Percentiles rank a stretch among this genome's conserved stretches.
Evolutionary conservation across 2,888 invertebrate species (phyloP).

Genomic region (Achlya flavicornis): DNA sequence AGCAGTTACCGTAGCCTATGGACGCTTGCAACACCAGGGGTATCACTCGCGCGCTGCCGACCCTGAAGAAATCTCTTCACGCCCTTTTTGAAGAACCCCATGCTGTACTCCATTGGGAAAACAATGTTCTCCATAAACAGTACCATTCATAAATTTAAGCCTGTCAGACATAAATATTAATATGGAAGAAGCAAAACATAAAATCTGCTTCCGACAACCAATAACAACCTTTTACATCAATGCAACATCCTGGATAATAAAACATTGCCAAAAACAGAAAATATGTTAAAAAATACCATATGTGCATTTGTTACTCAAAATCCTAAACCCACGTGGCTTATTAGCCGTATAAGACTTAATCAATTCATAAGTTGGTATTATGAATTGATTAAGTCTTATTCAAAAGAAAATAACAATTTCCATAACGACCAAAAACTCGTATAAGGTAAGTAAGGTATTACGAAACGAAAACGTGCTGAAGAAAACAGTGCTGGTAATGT

Average conservation of each 20-base stretch:
- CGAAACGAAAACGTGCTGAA: constrained; percentile 17
- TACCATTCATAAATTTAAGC: too few species aligned
- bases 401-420: constrained; percentile 19
- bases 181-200: constrained; percentile 10
- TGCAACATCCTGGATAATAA: background rate
- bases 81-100: too few species aligned
- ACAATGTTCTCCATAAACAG: background rate
- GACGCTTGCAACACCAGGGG: too few species aligned
- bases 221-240: background rate
- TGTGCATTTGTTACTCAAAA: background rate
- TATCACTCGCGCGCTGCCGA: too few species aligned
- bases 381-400: too few species aligned
- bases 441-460: background rate
- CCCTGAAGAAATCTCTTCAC: too few species aligned
- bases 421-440: constrained; percentile 29
- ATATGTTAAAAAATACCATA: background rate
- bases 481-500: constrained; percentile 29
- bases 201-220: constrained; percentile 6
- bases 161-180: background rate
- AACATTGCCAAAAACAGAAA: background rate
- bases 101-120: too few species aligned
- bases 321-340: constrained; percentile 1
- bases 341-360: background rate
- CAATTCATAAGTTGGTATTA: too few species aligned
- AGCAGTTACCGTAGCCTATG: too few species aligned